Evolutionary conservation across 2,797 vertebrate species (phyloP).

Genomic region (Scomberomorus guttatus): DNA sequence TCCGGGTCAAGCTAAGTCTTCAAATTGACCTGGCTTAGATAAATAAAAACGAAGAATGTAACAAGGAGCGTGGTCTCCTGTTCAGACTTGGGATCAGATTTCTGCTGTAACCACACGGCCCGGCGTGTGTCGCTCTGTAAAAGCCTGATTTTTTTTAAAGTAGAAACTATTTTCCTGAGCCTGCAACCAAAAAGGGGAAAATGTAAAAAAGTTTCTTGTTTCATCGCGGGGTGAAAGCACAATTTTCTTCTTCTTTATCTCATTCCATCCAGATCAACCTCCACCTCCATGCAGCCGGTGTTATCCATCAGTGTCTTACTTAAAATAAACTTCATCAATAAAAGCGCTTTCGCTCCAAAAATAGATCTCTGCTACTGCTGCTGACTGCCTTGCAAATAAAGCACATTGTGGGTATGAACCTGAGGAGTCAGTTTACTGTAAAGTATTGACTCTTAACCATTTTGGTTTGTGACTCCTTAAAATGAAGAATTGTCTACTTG

Average conservation of each 20-base stretch:
- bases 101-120: conserved; percentile 53
- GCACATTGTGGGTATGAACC: neutral
- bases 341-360: conserved; percentile 7
- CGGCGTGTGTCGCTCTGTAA: conserved; percentile 27
- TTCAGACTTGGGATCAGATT: conserved; percentile 53
- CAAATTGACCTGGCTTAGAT: conserved; percentile 75
- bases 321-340: conserved; percentile 57
- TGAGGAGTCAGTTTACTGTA: neutral
- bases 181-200: neutral
- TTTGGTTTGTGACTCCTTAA: too few relatives aligned
- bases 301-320: conserved; percentile 56
- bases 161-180: conserved; percentile 41
- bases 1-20: conserved; percentile 64
- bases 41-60: conserved; percentile 71
- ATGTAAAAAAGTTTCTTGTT: conserved; percentile 38
- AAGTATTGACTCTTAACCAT: too few relatives aligned
- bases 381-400: neutral
- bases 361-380: conserved; percentile 35
- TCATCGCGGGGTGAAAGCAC: neutral
- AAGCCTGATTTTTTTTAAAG: neutral
- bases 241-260: conserved; percentile 21
- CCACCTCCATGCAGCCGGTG: conserved; percentile 13
- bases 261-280: conserved; percentile 28
- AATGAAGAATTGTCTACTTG: too few relatives aligned
- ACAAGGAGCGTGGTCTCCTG: conserved; percentile 54